Base-by-base conservation (phyloP, 2,113 vertebrate genomes). In the Odocoileus hemionus region DNA sequence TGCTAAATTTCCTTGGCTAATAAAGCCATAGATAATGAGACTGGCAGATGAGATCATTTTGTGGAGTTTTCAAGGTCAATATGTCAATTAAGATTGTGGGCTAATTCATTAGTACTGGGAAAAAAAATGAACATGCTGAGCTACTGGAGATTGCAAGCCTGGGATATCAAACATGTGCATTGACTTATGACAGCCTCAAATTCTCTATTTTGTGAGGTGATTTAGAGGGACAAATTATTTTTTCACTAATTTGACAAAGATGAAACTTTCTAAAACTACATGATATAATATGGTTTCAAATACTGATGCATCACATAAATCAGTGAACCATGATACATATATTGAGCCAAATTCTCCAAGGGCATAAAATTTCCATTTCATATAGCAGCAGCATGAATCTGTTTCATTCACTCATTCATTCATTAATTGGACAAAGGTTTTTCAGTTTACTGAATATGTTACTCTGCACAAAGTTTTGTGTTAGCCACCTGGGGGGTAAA, bases 41-140 rank as follows among this genome's bases (percentile, higher is more conserved):
- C 43, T 95, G 84, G 91, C 39, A 97, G 93, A 98, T 52, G 91
- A 89, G 47, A 98, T 90, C 86, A 83, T 97, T 97, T 97, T 74
- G 82, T 97, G 88, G 91, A 70, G 87, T 92, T 97, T 98, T 98
- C 97, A 98, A 98, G 97, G 98, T 98, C 97, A 98, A 79, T 52
- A 76, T 94, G 78, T 96, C 98, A 98, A 97, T 98, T 97, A 98
- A 96, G 47, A 70, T 79, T 94, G 3, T 3, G 55, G 39, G 83
- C 47, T 76, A 97, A 97, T 93, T 98, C 47, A 94, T 82, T 96
- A 91, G 67, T 28, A 23, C 25, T 55, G 17, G 25, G 7, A 8
- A 2, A 36, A 95, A 64, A 94, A 91, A 95, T 85, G 45, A 95
- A 61, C 45, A 86, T 9, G 79, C 43, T 93, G 50, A 96, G 47